phyloP scores from a whole-genome alignment of 2,888 invertebrate species.

The Osmoderma eremita region DNA sequence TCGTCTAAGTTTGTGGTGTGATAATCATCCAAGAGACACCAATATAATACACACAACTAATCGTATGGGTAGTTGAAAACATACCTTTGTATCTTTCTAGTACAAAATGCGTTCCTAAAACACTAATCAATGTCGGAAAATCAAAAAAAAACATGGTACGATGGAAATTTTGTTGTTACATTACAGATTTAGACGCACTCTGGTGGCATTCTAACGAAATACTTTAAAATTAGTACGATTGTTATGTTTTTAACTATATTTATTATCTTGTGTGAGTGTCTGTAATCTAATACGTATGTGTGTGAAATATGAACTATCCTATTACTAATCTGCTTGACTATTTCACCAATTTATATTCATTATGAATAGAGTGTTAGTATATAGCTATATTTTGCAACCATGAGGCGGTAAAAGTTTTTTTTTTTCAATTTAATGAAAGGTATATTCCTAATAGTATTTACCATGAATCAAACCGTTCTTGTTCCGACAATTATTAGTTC shows the following conservation, averaged over 20 bases:
- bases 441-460: no score
- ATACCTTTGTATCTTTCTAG: not conserved
- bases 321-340: not conserved
- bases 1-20: not conserved
- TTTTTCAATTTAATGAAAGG: no score
- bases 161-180: not conserved
- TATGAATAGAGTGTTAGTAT: not conserved
- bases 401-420: not conserved
- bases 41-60: no score
- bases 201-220: not conserved
- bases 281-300: not conserved
- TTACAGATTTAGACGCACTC: constrained; percentile 12
- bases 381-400: not conserved
- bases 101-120: constrained; percentile 29
- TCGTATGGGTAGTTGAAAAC: no score
- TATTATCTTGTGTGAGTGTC: constrained; percentile 6
- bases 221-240: not conserved
- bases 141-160: constrained; percentile 17
- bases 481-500: no score
- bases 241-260: constrained; percentile 11
- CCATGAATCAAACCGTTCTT: no score
- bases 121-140: constrained; percentile 16
- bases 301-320: not conserved
- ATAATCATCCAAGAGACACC: not conserved
- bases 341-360: not conserved